phyloP scores from a whole-genome alignment of 2,888 invertebrate species.

The Ernsta delagoae region DNA sequence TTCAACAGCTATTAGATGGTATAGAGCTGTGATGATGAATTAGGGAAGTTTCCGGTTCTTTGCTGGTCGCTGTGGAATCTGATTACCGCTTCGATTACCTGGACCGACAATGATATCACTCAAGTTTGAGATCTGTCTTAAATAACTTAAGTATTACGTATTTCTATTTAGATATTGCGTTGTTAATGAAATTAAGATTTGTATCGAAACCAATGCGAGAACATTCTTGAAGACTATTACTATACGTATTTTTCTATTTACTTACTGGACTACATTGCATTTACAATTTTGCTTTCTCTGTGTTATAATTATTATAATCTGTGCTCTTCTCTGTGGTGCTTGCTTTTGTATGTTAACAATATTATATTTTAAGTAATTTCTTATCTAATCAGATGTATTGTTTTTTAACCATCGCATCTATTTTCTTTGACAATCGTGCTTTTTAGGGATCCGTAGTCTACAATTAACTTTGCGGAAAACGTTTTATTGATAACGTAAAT shows the following conservation, averaged over 20 bases:
- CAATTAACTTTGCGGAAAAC: not conserved
- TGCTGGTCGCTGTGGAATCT: no score
- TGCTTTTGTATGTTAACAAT: not conserved
- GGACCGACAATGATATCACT: no score
- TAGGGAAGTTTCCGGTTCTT: no score
- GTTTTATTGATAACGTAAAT: not conserved
- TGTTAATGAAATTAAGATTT: no score
- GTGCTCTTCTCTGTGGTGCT: slow-evolving; percentile 3
- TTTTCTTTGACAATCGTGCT: not conserved
- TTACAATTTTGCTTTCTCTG: slow-evolving; percentile 45
- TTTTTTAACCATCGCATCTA: slow-evolving; percentile 1
- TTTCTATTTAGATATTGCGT: no score
- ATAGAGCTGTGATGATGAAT: no score
- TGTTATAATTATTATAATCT: slow-evolving; percentile 8
- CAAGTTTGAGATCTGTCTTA: no score
- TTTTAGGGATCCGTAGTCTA: not conserved
- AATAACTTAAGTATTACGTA: no score
- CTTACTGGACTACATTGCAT: slow-evolving; percentile 63
- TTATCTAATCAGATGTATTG: not conserved
- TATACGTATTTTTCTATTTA: no score
- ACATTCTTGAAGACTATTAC: slow-evolving; percentile 33
- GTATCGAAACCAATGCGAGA: slow-evolving; percentile 42
- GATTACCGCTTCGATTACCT: no score
- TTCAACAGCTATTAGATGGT: no score
- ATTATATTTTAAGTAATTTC: not conserved